Percentiles rank a stretch among this genome's conserved stretches.
Conservation (phyloP, 1,140 invertebrate species). For the Venturia canescens region DNA sequence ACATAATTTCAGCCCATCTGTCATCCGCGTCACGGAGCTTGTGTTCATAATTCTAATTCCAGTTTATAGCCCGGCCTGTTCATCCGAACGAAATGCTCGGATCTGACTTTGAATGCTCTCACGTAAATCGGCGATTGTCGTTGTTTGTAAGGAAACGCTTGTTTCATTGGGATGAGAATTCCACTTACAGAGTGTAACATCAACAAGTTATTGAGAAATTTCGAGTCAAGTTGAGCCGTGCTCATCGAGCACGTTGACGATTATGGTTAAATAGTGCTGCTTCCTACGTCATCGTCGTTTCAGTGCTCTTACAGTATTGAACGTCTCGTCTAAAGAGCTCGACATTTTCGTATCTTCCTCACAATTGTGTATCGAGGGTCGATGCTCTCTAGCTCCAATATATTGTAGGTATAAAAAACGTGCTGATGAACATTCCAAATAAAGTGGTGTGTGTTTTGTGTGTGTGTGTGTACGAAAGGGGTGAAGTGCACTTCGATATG, state of each 20-base stretch:
- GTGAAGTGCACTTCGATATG: too few relatives aligned
- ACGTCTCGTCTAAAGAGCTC: too few relatives aligned
- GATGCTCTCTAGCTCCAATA: background rate
- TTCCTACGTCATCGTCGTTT: background rate
- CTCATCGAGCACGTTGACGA: background rate
- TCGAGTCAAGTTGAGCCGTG: background rate
- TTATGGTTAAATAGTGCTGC: background rate
- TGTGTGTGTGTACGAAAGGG: too few relatives aligned
- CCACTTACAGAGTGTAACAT: background rate
- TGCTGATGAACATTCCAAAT: background rate
- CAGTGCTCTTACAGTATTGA: too few relatives aligned
- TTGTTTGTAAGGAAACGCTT: background rate
- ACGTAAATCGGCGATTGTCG: background rate
- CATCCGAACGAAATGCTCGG: background rate
- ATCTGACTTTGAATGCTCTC: slow-evolving; percentile 3
- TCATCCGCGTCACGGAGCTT: slow-evolving; percentile 6
- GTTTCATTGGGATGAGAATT: background rate
- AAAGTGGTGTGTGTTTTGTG: background rate
- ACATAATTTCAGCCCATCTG: background rate
- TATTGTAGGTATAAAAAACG: background rate
- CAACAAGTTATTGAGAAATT: background rate
- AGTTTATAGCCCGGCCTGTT: background rate
- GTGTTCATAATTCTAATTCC: background rate
- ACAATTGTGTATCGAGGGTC: background rate
- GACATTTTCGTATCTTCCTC: background rate